A percentile compares a stretch with the other conserved stretches of the same genome.
These are phyloP conservation scores for Alethe castanea DNA, from an alignment of 2,113 vertebrate species.

Conservation along the genomic window DNA sequence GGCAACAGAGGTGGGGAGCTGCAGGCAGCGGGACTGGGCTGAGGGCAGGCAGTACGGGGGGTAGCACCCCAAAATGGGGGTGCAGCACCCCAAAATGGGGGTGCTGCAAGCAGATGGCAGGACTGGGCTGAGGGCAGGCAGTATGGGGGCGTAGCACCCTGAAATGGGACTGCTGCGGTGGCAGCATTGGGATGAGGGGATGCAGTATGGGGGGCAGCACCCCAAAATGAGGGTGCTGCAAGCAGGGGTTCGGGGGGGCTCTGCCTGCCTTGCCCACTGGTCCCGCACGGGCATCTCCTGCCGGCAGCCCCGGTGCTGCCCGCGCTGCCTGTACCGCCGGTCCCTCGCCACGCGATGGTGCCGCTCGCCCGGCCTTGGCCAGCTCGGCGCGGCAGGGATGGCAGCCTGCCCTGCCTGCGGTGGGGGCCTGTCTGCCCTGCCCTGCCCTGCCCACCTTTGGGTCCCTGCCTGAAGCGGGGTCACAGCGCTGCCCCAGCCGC, in stretches of 20 bases:
- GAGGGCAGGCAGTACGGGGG: rapidly evolving
- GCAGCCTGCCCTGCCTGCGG: neutral
- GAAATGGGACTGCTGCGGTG: rapidly evolving
- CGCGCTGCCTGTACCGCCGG: neutral
- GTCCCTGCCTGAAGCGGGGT: neutral
- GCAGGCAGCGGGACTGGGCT: rapidly evolving
- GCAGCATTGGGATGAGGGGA: too few relatives aligned
- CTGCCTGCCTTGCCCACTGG: neutral
- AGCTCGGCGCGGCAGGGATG: neutral
- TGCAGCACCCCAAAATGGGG: too few relatives aligned
- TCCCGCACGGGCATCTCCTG: neutral
- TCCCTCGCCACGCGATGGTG: constrained; percentile 21
- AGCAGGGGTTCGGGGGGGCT: rapidly evolving
- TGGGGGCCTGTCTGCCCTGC: neutral
- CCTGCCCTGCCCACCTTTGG: neutral
- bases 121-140: rapidly evolving
- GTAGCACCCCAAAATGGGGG: too few relatives aligned
- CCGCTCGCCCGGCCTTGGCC: constrained; percentile 26
- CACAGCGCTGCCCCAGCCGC: neutral
- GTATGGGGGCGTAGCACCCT: rapidly evolving
- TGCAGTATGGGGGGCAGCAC: rapidly evolving
- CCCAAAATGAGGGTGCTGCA: rapidly evolving
- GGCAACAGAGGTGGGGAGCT: rapidly evolving
- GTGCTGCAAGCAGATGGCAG: too few relatives aligned
- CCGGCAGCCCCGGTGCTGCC: neutral